phyloP scores from a whole-genome alignment of 2,888 invertebrate genomes.

The Pomacea canaliculata region DNA sequence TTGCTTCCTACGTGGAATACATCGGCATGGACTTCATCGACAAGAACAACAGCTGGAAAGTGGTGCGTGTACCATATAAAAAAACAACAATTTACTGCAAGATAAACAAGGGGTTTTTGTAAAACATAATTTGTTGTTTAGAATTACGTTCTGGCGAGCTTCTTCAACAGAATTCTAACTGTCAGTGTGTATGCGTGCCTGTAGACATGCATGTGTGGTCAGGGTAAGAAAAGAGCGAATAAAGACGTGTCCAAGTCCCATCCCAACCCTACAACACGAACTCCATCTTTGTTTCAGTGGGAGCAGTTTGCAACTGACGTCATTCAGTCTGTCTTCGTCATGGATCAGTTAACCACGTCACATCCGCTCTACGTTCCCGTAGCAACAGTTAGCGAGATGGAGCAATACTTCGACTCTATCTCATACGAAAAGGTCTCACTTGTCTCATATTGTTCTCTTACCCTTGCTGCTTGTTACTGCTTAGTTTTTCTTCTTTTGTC shows the following conservation, averaged over 20 bases:
- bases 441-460: not conserved
- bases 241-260: too few species aligned
- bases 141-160: too few species aligned
- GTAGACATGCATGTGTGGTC: too few species aligned
- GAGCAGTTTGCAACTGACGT: conserved; percentile 72
- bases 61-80: conserved; percentile 73
- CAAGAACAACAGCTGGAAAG: conserved; percentile 79
- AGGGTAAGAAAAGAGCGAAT: too few species aligned
- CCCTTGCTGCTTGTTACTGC: not conserved
- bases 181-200: too few species aligned
- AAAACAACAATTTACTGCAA: too few species aligned
- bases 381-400: conserved; percentile 87
- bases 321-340: conserved; percentile 79
- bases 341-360: conserved; percentile 84
- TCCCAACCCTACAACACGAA: too few species aligned
- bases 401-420: conserved; percentile 88
- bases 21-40: conserved; percentile 78
- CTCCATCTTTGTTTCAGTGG: conserved; percentile 24
- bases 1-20: conserved; percentile 85
- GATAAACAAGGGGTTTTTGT: too few species aligned
- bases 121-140: too few species aligned
- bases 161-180: too few species aligned
- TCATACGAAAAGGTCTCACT: conserved; percentile 85
- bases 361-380: conserved; percentile 92
- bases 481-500: too few species aligned